Evolutionary conservation across 2,113 vertebrate species (phyloP).

Genomic region (Maccullochella peelii): DNA sequence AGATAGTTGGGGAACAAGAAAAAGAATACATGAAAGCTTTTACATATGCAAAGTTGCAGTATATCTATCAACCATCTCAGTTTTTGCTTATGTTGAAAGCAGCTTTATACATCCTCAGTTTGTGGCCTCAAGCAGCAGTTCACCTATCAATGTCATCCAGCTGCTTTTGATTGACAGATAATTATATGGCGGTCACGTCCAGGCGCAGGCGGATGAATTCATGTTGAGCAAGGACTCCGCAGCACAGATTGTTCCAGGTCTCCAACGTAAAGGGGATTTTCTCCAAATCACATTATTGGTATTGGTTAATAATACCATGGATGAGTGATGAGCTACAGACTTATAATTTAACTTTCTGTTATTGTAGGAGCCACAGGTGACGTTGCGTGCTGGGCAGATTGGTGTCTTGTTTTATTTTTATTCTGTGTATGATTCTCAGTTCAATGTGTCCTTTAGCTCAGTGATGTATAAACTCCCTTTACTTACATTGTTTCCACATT

Average conservation of each 20-base stretch:
- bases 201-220: constrained; percentile 38
- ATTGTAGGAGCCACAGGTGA: constrained; percentile 3
- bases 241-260: constrained; percentile 50
- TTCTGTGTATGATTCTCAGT: not conserved
- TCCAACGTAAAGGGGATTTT: constrained; percentile 66
- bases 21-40: not conserved
- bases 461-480: constrained; percentile 2
- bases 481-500: not conserved
- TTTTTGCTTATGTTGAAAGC: constrained; percentile 4
- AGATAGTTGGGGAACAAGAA: not conserved
- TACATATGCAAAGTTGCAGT: not conserved
- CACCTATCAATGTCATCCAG: constrained; percentile 69
- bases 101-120: constrained; percentile 30
- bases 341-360: constrained; percentile 44
- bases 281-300: constrained; percentile 65
- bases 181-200: constrained; percentile 61
- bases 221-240: constrained; percentile 52
- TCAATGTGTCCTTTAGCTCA: constrained; percentile 24
- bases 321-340: constrained; percentile 21
- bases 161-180: constrained; percentile 70
- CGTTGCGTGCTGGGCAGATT: constrained; percentile 29
- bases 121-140: constrained; percentile 54
- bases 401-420: constrained; percentile 23
- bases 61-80: not conserved
- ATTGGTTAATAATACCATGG: constrained; percentile 63